Conservation (phyloP, 1,140 invertebrate genomes). For the Phthorimaea operculella region DNA sequence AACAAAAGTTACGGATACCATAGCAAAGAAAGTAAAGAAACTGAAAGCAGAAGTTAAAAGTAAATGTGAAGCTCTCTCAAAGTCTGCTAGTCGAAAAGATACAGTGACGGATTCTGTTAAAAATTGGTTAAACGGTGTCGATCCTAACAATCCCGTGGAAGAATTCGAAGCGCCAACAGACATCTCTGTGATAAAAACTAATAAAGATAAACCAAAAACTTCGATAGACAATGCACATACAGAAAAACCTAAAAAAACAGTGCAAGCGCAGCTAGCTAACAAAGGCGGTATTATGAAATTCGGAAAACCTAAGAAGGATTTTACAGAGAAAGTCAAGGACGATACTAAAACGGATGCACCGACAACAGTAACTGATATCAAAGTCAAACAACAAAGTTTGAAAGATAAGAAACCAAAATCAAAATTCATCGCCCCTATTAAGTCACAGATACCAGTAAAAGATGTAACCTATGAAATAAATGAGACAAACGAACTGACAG, state of each 20-base stretch:
- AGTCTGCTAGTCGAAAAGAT: slow-evolving; percentile 29
- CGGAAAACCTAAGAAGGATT: slow-evolving; percentile 23
- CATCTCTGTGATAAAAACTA: background rate
- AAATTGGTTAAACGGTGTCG: slow-evolving; percentile 40
- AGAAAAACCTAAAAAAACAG: slow-evolving; percentile 20
- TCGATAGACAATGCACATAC: slow-evolving; percentile 4
- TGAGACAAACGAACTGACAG: slow-evolving; percentile 6
- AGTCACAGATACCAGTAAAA: slow-evolving; percentile 38
- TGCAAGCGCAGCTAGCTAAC: slow-evolving; percentile 44
- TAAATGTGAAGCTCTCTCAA: background rate
- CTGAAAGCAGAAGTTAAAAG: slow-evolving; percentile 9
- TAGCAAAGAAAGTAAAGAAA: slow-evolving; percentile 17
- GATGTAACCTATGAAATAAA: slow-evolving; percentile 27
- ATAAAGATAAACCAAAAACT: slow-evolving; percentile 2
- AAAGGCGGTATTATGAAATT: slow-evolving; percentile 51
- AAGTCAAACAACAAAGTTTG: slow-evolving; percentile 5
- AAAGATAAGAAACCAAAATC: slow-evolving; percentile 24
- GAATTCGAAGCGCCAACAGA: background rate
- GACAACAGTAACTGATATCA: no score
- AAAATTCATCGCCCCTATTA: slow-evolving; percentile 41
- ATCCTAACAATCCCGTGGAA: slow-evolving; percentile 16
- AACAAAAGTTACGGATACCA: slow-evolving; percentile 3
- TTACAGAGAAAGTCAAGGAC: no score
- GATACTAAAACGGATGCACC: no score
- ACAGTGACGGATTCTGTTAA: slow-evolving; percentile 40